Conservation (phyloP, 2,113 vertebrate species). For the Ornithorhynchus anatinus region DNA sequence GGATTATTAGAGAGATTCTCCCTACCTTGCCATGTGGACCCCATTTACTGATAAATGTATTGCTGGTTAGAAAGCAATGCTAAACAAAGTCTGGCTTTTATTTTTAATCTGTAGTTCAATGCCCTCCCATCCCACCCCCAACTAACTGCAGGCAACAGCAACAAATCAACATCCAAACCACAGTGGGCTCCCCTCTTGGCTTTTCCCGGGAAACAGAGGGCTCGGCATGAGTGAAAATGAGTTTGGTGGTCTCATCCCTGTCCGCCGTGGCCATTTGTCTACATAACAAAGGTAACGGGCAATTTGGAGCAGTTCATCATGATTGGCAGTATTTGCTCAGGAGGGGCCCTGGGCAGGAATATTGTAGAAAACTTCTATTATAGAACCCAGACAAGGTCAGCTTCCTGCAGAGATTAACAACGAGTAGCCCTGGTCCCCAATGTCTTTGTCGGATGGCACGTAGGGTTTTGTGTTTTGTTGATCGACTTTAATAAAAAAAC, state of each 20-base stretch:
- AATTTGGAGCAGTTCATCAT: constrained; percentile 7
- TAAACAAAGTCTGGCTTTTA: not conserved
- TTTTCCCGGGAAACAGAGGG: constrained; percentile 13
- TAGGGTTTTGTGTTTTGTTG: constrained; percentile 41
- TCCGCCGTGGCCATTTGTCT: constrained; percentile 12
- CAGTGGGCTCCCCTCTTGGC: not conserved
- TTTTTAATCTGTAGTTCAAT: not conserved
- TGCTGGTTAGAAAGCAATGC: too few species aligned
- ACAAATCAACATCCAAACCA: constrained; percentile 16
- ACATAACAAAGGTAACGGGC: not conserved
- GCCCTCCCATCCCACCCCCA: constrained; percentile 14
- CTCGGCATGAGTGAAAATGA: not conserved
- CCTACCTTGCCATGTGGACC: too few species aligned
- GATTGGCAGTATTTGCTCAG: constrained; percentile 32
- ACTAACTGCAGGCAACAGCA: not conserved
- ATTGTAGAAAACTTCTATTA: constrained; percentile 67
- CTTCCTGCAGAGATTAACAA: constrained; percentile 46
- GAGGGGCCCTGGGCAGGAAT: constrained; percentile 27
- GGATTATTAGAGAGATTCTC: not conserved
- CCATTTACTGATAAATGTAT: too few species aligned
- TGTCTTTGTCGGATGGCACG: constrained; percentile 26
- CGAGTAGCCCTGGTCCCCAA: constrained; percentile 38
- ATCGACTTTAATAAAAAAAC: constrained; percentile 30
- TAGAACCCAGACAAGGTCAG: constrained; percentile 45
- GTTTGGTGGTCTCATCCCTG: constrained; percentile 23